Evolutionary conservation across 2,888 invertebrate genomes (phyloP), one percentile per base, ranked within the genome.

Genomic region (Tryphoninae sp.): DNA sequence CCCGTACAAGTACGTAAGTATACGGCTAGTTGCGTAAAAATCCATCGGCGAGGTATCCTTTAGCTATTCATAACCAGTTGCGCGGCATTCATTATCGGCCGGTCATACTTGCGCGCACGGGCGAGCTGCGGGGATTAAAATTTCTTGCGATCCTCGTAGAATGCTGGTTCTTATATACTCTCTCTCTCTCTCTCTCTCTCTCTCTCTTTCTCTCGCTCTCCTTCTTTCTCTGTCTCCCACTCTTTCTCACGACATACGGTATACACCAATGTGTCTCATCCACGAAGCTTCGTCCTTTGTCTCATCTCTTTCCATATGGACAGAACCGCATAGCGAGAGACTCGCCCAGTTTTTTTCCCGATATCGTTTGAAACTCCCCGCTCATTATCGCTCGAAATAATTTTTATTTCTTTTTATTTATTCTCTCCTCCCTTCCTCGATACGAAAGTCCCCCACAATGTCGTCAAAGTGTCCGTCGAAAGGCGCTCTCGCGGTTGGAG

Each of bases 1-100:
- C 42, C 75, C 81, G 74, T 78, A 51, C 62, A 64, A 81, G 84
- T 86, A 80, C 80, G 84, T 85, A 86, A 87, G 84, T 85, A 84
- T 82, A 86, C 84, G 82, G 83, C 26, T 76, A 81, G 82, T 85
- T 83, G 81, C 71, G 85, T 83, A 88, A 89, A 88, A 88, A 88
- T 88, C 26, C 16, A 33, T 68, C 65, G 59, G 72, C 78, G 78
- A 83, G 85, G 83, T 86, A 88, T 85, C 86, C 83, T 86, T 71
- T 83, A 86, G 84, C 87, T 88, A 89, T 89, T 89, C 89, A 88
- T 89, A 89, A 89, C 88, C 88, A 88, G 89, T 88, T 88, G 88
- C 86, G 88, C 87, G 84, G 89, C 86, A 88, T 89, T 88, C 88
- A 89, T 89, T 89, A 89, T 89, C 89, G 84, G 84, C 61, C 85